Percentiles rank a stretch among this genome's conserved stretches.
Evolutionary conservation across 2,113 vertebrate genomes (phyloP).

Genomic region (Rhinolophus ferrumequinum): DNA sequence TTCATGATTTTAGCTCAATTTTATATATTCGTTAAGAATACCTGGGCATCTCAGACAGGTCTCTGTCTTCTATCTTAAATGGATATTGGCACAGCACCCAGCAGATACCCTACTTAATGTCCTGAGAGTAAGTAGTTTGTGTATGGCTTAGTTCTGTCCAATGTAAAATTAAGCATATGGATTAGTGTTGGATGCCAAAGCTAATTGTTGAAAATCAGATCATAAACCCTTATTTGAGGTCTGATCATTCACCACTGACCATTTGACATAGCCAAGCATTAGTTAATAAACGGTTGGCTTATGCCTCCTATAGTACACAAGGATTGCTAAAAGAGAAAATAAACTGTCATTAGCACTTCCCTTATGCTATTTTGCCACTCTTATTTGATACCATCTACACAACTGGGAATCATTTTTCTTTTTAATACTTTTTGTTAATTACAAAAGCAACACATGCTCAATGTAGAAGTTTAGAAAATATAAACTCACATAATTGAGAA

Average conservation of each 20-base stretch:
- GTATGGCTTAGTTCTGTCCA: neutral
- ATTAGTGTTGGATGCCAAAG: neutral
- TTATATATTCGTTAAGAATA: conserved; percentile 12
- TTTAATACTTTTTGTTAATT: conserved; percentile 55
- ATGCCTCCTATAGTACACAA: neutral
- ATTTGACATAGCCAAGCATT: neutral
- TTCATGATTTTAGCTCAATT: neutral
- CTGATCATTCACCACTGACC: neutral
- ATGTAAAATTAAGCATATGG: neutral
- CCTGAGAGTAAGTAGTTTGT: neutral
- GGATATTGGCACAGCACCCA: neutral
- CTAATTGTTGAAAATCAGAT: conserved; percentile 16
- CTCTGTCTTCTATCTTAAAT: neutral
- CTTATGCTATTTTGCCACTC: neutral
- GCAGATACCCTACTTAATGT: neutral
- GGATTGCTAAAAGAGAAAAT: neutral
- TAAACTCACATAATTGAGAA: neutral
- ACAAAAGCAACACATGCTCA: conserved; percentile 35
- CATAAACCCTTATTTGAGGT: conserved; percentile 17
- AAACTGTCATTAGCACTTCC: neutral
- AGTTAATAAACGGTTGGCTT: conserved; percentile 7
- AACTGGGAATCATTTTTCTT: conserved; percentile 21
- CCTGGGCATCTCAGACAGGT: neutral
- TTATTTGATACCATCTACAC: neutral
- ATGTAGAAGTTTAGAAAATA: conserved; percentile 48